Conservation (phyloP, 2,888 invertebrate genomes). For the Trichacis sp. region DNA sequence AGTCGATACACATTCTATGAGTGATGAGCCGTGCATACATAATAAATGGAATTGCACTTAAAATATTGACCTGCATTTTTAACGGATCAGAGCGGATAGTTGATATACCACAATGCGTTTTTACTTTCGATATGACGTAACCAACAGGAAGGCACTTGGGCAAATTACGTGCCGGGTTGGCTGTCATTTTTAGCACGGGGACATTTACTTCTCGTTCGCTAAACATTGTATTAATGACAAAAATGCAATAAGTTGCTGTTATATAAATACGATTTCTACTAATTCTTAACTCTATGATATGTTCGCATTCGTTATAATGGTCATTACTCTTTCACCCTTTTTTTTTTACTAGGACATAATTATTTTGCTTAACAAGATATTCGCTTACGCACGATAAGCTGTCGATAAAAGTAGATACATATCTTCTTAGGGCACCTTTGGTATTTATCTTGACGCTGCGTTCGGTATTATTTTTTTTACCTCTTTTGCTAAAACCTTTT, state of each 20-base stretch:
- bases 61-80: slow-evolving; percentile 36
- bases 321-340: slow-evolving; percentile 38
- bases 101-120: slow-evolving; percentile 35
- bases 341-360: slow-evolving; percentile 51
- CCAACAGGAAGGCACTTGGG: slow-evolving; percentile 68
- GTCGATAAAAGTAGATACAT: slow-evolving; percentile 73
- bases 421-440: slow-evolving; percentile 86
- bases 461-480: slow-evolving; percentile 46
- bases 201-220: slow-evolving; percentile 47
- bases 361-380: slow-evolving; percentile 58
- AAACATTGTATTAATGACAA: slow-evolving; percentile 29
- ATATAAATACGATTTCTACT: slow-evolving; percentile 47
- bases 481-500: slow-evolving; percentile 40
- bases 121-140: slow-evolving; percentile 61
- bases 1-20: slow-evolving; percentile 16
- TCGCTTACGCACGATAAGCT: slow-evolving; percentile 57
- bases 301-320: slow-evolving; percentile 65
- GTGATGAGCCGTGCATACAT: slow-evolving; percentile 32
- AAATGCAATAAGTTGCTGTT: slow-evolving; percentile 43
- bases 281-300: slow-evolving; percentile 65
- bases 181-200: slow-evolving; percentile 60
- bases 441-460: slow-evolving; percentile 82
- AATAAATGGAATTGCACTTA: slow-evolving; percentile 39
- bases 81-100: slow-evolving; percentile 36
- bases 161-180: slow-evolving; percentile 68